These are phyloP conservation scores for Gymnorhina tibicen DNA, from an alignment of 2,113 vertebrate species.

Conservation along the genomic window DNA sequence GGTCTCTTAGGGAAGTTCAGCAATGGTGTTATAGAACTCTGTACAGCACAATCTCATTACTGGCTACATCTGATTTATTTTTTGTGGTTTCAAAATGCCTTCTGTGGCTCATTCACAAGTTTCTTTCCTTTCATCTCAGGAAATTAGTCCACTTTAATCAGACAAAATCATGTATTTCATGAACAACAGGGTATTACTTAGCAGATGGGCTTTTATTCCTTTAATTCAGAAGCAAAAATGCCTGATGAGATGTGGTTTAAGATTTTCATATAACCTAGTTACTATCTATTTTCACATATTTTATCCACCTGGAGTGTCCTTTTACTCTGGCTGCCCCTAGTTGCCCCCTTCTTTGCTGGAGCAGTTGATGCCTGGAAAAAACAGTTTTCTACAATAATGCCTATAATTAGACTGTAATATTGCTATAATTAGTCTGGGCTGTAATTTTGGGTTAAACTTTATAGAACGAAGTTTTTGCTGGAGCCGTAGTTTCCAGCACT, in stretches of 20 bases:
- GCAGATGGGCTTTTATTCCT: constrained; percentile 6
- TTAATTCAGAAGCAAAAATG: constrained; percentile 4
- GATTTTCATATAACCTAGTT: neutral
- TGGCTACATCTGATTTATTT: neutral
- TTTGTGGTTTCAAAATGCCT: neutral
- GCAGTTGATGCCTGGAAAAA: neutral
- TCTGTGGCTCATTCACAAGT: neutral
- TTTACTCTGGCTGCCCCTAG: neutral
- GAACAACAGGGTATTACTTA: constrained; percentile 15
- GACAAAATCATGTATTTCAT: neutral
- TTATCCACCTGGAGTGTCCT: neutral
- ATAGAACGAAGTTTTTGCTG: neutral
- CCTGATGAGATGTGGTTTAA: neutral
- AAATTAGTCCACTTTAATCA: constrained; percentile 1
- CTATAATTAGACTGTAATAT: neutral
- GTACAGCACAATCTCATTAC: neutral
- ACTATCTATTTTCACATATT: neutral
- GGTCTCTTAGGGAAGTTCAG: neutral
- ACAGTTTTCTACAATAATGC: neutral
- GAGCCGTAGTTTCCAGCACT: neutral
- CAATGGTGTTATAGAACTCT: neutral
- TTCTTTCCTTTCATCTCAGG: neutral
- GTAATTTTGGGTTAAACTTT: neutral
- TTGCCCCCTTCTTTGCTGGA: neutral
- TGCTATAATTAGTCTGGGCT: neutral